Evolutionary conservation across 2,888 invertebrate genomes (phyloP).

Genomic region (Elmis aenea): DNA sequence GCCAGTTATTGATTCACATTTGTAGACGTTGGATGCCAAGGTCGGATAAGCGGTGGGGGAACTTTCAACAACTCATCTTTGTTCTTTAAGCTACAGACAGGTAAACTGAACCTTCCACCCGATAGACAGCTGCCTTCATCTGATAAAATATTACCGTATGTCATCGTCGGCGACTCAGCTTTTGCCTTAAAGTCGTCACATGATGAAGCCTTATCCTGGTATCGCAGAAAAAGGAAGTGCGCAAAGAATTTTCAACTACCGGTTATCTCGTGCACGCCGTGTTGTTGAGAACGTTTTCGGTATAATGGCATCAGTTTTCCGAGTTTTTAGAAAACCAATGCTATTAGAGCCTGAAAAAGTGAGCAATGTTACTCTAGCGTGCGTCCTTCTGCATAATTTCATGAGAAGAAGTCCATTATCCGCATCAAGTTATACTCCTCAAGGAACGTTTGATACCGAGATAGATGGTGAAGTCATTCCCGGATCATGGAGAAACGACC

Average conservation of each 20-base stretch:
- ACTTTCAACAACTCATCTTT: too few species aligned
- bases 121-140: too few species aligned
- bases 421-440: conserved; percentile 21
- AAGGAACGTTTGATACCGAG: conserved; percentile 24
- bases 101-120: too few species aligned
- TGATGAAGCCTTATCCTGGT: conserved; percentile 21
- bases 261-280: conserved; percentile 14
- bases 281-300: conserved; percentile 25
- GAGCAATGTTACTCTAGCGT: conserved; percentile 21
- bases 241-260: conserved; percentile 21
- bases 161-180: conserved; percentile 26
- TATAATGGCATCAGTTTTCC: conserved; percentile 18
- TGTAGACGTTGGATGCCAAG: conserved; percentile 16
- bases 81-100: too few species aligned
- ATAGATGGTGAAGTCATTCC: conserved; percentile 13
- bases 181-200: conserved; percentile 19
- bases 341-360: conserved; percentile 23
- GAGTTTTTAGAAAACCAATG: conserved; percentile 24
- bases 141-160: too few species aligned
- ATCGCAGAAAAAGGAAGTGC: conserved; percentile 3
- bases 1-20: conserved; percentile 28
- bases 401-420: conserved; percentile 22
- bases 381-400: conserved; percentile 26
- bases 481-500: conserved; percentile 1
- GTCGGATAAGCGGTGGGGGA: conserved; percentile 8